A percentile compares a stretch with the other conserved stretches of the same genome.
Evolutionary conservation across 2,113 vertebrate species (phyloP).

Genomic region (Pterocles gutturalis): DNA sequence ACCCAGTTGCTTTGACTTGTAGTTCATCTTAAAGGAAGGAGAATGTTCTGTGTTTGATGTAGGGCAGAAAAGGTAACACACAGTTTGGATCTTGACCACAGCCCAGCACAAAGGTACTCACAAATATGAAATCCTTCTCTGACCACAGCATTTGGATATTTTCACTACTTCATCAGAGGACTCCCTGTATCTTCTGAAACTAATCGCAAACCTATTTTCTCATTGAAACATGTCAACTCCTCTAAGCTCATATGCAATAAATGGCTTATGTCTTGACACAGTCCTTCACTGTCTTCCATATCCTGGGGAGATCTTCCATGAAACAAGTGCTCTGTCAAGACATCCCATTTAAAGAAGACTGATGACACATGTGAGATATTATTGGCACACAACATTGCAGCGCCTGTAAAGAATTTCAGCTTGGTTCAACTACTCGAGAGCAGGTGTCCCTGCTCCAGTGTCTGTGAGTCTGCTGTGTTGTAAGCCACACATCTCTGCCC

Average conservation of each 20-base stretch:
- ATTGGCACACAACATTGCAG: background rate
- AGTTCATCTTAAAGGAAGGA: background rate
- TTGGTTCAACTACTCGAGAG: background rate
- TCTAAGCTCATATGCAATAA: background rate
- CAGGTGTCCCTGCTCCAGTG: background rate
- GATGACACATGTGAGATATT: slow-evolving; percentile 18
- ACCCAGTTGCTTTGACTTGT: background rate
- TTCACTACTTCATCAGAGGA: background rate
- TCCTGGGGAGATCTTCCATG: background rate
- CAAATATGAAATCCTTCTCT: background rate
- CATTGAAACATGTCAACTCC: background rate
- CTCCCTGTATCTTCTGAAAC: background rate
- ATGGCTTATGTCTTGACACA: background rate
- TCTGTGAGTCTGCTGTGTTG: background rate
- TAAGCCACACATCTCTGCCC: background rate
- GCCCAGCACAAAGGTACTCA: background rate
- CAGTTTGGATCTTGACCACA: background rate
- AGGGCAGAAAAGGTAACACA: background rate
- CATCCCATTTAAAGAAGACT: background rate
- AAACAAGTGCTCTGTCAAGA: slow-evolving; percentile 26
- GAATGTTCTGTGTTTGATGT: rapidly evolving
- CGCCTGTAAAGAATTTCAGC: background rate
- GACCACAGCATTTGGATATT: background rate
- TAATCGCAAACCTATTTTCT: background rate
- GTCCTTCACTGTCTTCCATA: background rate